Conservation (phyloP, 2,113 vertebrate species). For the Brienomyrus brachyistius region DNA sequence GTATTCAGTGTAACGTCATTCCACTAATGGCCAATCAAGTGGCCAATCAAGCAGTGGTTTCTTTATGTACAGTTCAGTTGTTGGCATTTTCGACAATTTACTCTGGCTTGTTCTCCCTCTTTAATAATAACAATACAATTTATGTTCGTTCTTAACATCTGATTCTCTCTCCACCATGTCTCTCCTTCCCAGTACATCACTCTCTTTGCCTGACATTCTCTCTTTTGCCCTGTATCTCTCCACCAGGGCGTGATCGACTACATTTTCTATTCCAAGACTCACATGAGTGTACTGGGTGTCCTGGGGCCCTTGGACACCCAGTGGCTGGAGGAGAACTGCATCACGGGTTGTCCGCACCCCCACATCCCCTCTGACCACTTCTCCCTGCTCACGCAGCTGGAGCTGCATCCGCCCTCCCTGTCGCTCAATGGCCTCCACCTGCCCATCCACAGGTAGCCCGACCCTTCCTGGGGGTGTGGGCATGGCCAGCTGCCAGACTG, state of each 20-base stretch:
- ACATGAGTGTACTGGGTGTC: constrained; percentile 90
- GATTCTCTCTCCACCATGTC: not conserved
- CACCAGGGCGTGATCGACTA: constrained; percentile 96
- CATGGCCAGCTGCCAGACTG: constrained; percentile 65
- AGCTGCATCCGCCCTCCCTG: constrained; percentile 77
- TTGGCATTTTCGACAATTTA: not conserved
- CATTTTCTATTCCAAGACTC: constrained; percentile 98
- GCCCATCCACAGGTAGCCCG: constrained; percentile 85
- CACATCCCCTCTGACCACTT: constrained; percentile 99
- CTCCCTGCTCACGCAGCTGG: constrained; percentile 96
- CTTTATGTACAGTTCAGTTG: not conserved
- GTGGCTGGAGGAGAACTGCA: constrained; percentile 95
- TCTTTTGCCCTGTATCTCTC: not conserved
- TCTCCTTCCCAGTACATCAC: not conserved
- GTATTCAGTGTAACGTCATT: no score
- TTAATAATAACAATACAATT: not conserved
- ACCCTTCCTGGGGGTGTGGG: constrained; percentile 44
- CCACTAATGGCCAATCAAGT: not conserved
- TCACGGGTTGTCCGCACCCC: constrained; percentile 97
- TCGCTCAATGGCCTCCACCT: constrained; percentile 89
- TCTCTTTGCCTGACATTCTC: not conserved
- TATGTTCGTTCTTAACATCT: not conserved
- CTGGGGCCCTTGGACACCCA: constrained; percentile 93
- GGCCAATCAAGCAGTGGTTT: not conserved
- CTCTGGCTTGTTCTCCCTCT: not conserved